Evolutionary conservation across 2,113 vertebrate genomes (phyloP), one percentile per base, ranked within the genome.

Genomic region (Podocnemis expansa): DNA sequence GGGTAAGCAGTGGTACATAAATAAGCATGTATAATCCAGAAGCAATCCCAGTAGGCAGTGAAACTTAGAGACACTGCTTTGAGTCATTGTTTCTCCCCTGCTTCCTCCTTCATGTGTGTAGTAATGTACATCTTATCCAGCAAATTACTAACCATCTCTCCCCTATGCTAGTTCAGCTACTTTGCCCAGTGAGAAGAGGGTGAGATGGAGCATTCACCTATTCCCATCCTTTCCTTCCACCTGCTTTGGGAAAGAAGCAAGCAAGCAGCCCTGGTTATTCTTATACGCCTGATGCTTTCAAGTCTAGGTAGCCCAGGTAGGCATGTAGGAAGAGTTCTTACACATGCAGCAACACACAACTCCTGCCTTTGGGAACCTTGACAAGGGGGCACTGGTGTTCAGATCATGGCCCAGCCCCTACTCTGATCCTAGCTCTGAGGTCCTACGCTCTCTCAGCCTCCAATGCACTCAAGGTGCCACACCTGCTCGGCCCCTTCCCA

Each of bases 261-360:
- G 78, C 6, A 31, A 34, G 29, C 34, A 67, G 60, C 10, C 27
- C 34, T 76, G n/a, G 51, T 47, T 87, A 84, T 17, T 67, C 27
- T 21, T 41, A 70, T 0, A 0, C 0, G 0, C 5, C 4, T 78
- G 73, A 38, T 80, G 55, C 47, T 85, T 85, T 8, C 49, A 88
- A 70, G 2, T 17, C 55, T 10, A 22, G 29, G 31, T 31, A 49
- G 45, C 41, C 27, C 83, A 38, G 3, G 9, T 21, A 70, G 9
- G 5, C 34, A 70, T 4, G 19, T 52, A 52, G 51, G 51, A 16
- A 52, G 51, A 16, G 51, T 52, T 52, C 51, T 52, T 52, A 17
- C 17, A 52, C 14, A 52, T 52, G 51, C 14, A 17, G 51, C 14
- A 14, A 13, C 51, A 51, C 51, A 51, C 13, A 16, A 52, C 51